Conservation (phyloP, 2,888 invertebrate genomes). For the Pollenia amentaria region DNA sequence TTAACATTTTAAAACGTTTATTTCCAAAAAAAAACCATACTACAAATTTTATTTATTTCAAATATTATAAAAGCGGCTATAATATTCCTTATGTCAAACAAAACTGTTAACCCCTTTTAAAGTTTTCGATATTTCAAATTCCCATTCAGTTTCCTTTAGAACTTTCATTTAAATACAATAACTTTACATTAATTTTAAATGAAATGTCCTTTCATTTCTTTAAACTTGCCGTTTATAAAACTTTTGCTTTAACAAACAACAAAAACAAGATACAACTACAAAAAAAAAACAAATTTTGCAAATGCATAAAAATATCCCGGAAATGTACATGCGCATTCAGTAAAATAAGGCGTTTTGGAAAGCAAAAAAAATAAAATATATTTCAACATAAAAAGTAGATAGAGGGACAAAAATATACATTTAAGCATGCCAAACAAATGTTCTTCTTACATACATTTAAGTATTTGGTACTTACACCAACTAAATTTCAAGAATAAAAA, state of each 20-base stretch:
- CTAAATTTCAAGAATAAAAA: constrained; percentile 23
- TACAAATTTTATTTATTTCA: too few relatives aligned
- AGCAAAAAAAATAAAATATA: constrained; percentile 1
- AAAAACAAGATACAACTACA: constrained; percentile 47
- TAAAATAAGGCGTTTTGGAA: constrained; percentile 35
- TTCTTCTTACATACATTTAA: neutral
- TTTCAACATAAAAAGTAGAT: constrained; percentile 20
- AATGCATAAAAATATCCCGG: constrained; percentile 61
- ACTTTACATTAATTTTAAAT: constrained; percentile 24
- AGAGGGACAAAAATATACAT: constrained; percentile 37
- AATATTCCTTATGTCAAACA: too few relatives aligned
- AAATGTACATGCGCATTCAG: constrained; percentile 71
- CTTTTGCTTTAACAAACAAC: constrained; percentile 35
- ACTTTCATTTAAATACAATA: constrained; percentile 51
- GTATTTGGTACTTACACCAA: constrained; percentile 20
- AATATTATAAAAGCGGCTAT: too few relatives aligned
- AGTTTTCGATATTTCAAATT: neutral
- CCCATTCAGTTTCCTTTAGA: constrained; percentile 19
- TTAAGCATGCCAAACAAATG: constrained; percentile 41
- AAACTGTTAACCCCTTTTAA: neutral
- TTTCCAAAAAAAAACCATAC: too few relatives aligned
- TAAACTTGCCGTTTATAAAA: constrained; percentile 58
- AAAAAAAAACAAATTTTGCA: constrained; percentile 31
- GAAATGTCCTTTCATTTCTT: constrained; percentile 48
- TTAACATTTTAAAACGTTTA: too few relatives aligned